A percentile compares a stretch with the other conserved stretches of the same genome.
These are phyloP conservation scores for Andrena chrysosceles DNA, from an alignment of 2,888 invertebrate species.

Conservation along the genomic window DNA sequence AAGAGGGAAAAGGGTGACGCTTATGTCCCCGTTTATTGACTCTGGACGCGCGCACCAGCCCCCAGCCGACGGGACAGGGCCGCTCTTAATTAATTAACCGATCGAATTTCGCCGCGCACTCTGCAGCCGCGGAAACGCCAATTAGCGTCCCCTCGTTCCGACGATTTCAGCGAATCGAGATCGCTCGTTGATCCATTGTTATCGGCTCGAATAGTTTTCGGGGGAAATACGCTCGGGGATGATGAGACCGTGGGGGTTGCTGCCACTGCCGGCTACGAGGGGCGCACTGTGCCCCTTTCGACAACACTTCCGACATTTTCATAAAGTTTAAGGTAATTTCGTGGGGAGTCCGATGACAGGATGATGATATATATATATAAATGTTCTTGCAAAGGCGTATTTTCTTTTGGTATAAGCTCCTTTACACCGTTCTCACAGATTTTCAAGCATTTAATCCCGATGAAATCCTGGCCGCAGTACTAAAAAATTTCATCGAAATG, in stretches of 20 bases:
- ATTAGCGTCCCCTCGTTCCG: conserved; percentile 29
- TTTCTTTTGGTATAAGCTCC: too few relatives aligned
- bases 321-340: too few relatives aligned
- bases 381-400: too few relatives aligned
- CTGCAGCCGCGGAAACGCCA: conserved; percentile 27
- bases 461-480: not conserved
- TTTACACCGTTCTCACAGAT: not conserved
- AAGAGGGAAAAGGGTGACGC: conserved; percentile 6
- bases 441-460: not conserved
- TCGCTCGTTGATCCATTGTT: not conserved
- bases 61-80: not conserved
- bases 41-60: not conserved
- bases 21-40: conserved; percentile 33
- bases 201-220: not conserved
- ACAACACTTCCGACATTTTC: not conserved
- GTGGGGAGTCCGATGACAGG: too few relatives aligned
- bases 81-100: conserved; percentile 47
- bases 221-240: too few relatives aligned
- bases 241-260: too few relatives aligned
- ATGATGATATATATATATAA: too few relatives aligned
- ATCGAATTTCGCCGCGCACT: conserved; percentile 31
- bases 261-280: not conserved
- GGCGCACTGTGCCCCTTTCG: not conserved
- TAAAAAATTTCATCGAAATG: not conserved
- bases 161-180: conserved; percentile 9